phyloP scores from a whole-genome alignment of 2,888 invertebrate species.

The Luperina nickerlii region DNA sequence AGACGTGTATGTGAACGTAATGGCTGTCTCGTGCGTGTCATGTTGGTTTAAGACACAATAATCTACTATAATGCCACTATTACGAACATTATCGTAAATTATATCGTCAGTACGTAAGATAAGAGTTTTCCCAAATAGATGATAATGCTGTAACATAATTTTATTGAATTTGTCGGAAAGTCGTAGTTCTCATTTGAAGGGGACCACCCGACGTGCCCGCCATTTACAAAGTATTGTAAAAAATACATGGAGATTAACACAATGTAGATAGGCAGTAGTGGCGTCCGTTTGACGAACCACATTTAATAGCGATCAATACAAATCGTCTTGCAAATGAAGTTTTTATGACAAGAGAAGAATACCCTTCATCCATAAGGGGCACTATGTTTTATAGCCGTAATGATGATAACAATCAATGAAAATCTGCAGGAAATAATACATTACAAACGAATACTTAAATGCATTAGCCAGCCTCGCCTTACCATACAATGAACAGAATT shows the following conservation, averaged over 20 bases:
- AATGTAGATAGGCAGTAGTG: background rate
- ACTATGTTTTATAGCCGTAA: constrained; percentile 2
- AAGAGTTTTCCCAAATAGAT: constrained; percentile 38
- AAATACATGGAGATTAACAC: background rate
- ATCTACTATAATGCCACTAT: constrained; percentile 49
- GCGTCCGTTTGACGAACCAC: background rate
- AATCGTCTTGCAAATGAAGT: constrained; percentile 13
- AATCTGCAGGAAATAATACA: constrained; percentile 16
- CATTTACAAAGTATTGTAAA: constrained; percentile 2
- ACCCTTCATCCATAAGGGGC: background rate
- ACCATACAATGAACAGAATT: constrained; percentile 15
- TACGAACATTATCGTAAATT: constrained; percentile 49
- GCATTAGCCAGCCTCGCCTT: constrained; percentile 10
- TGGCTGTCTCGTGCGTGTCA: constrained; percentile 57
- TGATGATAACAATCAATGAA: constrained; percentile 37
- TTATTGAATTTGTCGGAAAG: constrained; percentile 4
- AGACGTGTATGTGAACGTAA: constrained; percentile 53
- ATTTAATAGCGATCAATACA: constrained; percentile 25
- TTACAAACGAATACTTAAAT: constrained; percentile 22
- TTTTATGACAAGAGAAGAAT: constrained; percentile 7
- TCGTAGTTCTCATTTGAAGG: background rate
- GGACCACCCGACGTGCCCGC: background rate
- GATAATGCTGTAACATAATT: constrained; percentile 27
- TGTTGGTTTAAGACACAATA: constrained; percentile 60
- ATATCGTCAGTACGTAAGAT: constrained; percentile 13